Base-by-base conservation (phyloP, 2,888 invertebrate genomes). In the Lithophane socia region DNA sequence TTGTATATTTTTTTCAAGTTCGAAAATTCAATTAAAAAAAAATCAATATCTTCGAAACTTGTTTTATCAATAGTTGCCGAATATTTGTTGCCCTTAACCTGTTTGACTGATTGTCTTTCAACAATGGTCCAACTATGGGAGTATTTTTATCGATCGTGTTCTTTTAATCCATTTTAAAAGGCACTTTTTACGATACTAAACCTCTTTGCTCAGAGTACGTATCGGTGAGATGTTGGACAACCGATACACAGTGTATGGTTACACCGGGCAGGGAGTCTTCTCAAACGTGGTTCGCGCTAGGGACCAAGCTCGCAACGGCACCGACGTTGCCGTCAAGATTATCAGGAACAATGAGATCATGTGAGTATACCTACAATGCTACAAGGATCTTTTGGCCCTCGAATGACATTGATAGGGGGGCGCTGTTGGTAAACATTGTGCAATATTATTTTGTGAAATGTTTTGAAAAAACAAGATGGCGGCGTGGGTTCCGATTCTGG, bases 301-400 rank as follows among this genome's bases (percentile, higher is more conserved):
- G 82, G 99, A 99, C 94, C 98, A 98, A 91, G 98, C 98, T 0
- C 97, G 99, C 64, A 98, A 98, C 70, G 98, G 98, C 93, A 97
- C 98, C 77, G 99, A 99, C 93, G 99, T 99, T 0, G 99, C 99
- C 63, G 99, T 99, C 68, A 99, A 99, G 96, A 99, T 99, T 86
- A 99, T 99, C 89, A 97, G 99, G 77, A 99, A 99, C 96, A 99
- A 99, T 95, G 99, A 99, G 97, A 98, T 99, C 88, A 99, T 99
- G 99, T 98, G 93, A 97, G 98, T 75, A 73, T 18, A 54, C 18
- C 18, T 37, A 52, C 49, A 49, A 49, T 49, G 21, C 49, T 67
- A 13, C 13, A 21, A 67, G 13, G 29, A 52, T 21, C 29, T 67
- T 29, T 21, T 13, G 21, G 21, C 16, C 13, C 5, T 56, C 21